A percentile compares a stretch with the other conserved stretches of the same genome.
Evolutionary conservation across 2,797 vertebrate species (phyloP).

Genomic region (Enoplosus armatus): DNA sequence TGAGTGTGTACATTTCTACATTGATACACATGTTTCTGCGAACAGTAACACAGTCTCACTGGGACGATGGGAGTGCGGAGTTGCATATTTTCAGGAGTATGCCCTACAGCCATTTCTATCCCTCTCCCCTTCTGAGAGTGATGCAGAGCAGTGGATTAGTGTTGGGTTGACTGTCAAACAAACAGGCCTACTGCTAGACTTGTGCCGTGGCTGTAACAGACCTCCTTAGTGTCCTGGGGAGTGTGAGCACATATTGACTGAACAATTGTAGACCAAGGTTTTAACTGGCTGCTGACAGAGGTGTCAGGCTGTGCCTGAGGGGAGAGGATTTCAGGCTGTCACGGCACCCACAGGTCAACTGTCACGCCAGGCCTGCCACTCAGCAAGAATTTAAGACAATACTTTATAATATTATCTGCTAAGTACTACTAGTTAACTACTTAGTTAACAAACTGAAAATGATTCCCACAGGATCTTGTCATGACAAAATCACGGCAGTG

Average conservation of each 20-base stretch:
- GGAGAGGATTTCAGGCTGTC: slow-evolving; percentile 50
- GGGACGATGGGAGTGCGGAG: slow-evolving; percentile 50
- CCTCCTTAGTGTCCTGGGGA: slow-evolving; percentile 54
- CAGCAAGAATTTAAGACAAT: not conserved
- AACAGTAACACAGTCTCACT: slow-evolving; percentile 30
- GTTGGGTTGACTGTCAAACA: slow-evolving; percentile 73
- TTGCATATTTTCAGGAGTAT: slow-evolving; percentile 60
- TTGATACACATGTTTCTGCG: slow-evolving; percentile 29
- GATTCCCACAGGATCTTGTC: no score
- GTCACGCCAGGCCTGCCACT: slow-evolving; percentile 21
- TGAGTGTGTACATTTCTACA: slow-evolving; percentile 2
- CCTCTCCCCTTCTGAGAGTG: slow-evolving; percentile 39
- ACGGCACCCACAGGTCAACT: slow-evolving; percentile 35
- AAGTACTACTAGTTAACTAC: no score
- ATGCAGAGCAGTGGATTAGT: slow-evolving; percentile 77
- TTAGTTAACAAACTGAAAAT: no score
- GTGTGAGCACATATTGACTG: slow-evolving; percentile 69
- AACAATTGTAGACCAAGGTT: slow-evolving; percentile 57
- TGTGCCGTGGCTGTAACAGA: slow-evolving; percentile 53
- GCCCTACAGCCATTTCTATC: slow-evolving; percentile 51
- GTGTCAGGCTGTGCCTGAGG: slow-evolving; percentile 20
- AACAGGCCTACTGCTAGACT: slow-evolving; percentile 55
- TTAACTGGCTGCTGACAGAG: slow-evolving; percentile 63
- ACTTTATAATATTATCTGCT: no score
- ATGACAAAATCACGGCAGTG: not conserved